Evolutionary conservation across 2,888 invertebrate genomes (phyloP), one percentile per base, ranked within the genome.

Genomic region (Drosophila histrio): DNA sequence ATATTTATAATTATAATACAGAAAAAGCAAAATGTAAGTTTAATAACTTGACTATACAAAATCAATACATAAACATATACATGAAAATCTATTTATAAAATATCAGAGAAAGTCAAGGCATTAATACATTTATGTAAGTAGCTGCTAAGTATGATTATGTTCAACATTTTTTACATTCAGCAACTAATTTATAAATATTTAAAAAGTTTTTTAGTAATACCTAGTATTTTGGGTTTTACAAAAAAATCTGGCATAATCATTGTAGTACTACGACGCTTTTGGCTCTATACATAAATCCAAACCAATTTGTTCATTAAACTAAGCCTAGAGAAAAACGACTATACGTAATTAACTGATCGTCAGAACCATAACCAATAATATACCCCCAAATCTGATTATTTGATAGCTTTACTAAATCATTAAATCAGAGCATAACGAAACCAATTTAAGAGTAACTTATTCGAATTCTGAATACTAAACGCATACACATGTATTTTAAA

Each of bases 321-420:
- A 54, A 66, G 34, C 28, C 28, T 28, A 54, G 24, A 54, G 24
- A 21, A 47, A 58, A 58, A 32, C 61, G 47, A 41, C 49, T 44
- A 87, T 87, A 85, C 81, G 83, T 87, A 82, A 85, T 39, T 56
- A 66, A 81, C 67, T 65, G 44, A 66, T 65, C 43, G 24, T 72
- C 52, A 58, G 44, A 46, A 41, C 19, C 39, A 49, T 24, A 32
- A 43, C 11, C 30, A 38, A 46, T 49, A 54, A 49, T 44, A 39
- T 53, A 72, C 24, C 43, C 21, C 43, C 17, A 74, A 21, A 46
- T 38, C 32, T 38, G 19, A 30, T 22, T 17, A 54, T 21, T 39
- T n/a, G 13, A 21, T 30, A 46, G 46, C 8, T 44, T 39, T 34
- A 30, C 8, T 38, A 46, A 39, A 44, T 21, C 36, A 46, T 49